Conservation (phyloP, 2,888 invertebrate species). For the Dicyrtomina minuta region DNA sequence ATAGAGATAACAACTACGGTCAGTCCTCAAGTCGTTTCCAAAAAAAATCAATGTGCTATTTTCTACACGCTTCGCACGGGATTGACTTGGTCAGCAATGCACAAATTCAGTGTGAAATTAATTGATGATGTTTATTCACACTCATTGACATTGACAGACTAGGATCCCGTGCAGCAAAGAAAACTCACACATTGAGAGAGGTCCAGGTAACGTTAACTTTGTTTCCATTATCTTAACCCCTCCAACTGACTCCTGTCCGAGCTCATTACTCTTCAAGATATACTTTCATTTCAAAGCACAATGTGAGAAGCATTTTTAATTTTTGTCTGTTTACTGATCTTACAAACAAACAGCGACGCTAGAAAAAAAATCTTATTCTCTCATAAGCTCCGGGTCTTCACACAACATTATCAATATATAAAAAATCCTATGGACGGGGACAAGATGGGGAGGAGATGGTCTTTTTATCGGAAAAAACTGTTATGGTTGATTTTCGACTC, state of each 20-base stretch:
- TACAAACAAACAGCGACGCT: background rate
- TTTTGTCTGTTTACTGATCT: background rate
- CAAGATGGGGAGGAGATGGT: conserved; percentile 22
- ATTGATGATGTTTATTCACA: too few relatives aligned
- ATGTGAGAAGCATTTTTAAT: background rate
- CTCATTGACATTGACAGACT: too few relatives aligned
- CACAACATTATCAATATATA: too few relatives aligned
- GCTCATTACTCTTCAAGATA: background rate
- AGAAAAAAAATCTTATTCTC: background rate
- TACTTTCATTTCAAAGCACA: conserved; percentile 1
- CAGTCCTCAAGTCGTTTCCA: too few relatives aligned
- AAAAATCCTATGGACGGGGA: background rate
- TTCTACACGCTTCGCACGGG: too few relatives aligned
- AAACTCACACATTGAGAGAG: too few relatives aligned
- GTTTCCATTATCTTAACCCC: too few relatives aligned
- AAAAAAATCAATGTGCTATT: too few relatives aligned
- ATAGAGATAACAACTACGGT: conserved; percentile 2
- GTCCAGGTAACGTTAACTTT: too few relatives aligned
- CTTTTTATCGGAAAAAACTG: conserved; percentile 44
- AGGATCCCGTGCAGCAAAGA: too few relatives aligned
- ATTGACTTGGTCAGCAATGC: too few relatives aligned
- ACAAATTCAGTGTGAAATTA: too few relatives aligned
- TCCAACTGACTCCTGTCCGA: background rate
- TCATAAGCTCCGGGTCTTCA: background rate
- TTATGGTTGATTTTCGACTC: conserved; percentile 46